Evolutionary conservation across 2,797 vertebrate genomes (phyloP).

Genomic region (Parauchenoglanis ngamensis): DNA sequence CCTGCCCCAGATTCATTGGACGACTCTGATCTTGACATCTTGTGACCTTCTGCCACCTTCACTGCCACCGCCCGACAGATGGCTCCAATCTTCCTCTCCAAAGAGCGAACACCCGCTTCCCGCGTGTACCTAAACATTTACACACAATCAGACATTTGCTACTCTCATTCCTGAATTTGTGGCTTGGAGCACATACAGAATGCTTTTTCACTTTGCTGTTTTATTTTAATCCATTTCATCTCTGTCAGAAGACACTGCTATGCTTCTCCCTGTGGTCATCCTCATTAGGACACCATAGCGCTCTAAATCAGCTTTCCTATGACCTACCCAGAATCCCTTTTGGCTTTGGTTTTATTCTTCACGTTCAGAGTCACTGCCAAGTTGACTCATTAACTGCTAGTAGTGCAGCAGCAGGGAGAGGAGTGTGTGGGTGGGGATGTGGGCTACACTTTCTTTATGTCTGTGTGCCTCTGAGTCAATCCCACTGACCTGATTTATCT

Average conservation of each 20-base stretch:
- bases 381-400: constrained; percentile 32
- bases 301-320: constrained; percentile 5
- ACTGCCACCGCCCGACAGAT: constrained; percentile 95
- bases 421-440: constrained; percentile 29
- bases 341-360: constrained; percentile 15
- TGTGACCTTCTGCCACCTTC: constrained; percentile 90
- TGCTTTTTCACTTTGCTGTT: not conserved
- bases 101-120: constrained; percentile 93
- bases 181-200: not conserved
- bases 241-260: not conserved
- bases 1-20: constrained; percentile 62
- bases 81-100: constrained; percentile 91
- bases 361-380: constrained; percentile 3
- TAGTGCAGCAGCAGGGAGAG: constrained; percentile 4
- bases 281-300: not conserved
- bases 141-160: constrained; percentile 14
- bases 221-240: not conserved
- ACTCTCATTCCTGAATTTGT: not conserved
- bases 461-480: constrained; percentile 29
- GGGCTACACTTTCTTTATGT: constrained; percentile 29
- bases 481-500: constrained; percentile 23
- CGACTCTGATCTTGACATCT: constrained; percentile 72
- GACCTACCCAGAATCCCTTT: constrained; percentile 9
- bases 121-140: constrained; percentile 83
- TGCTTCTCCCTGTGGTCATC: not conserved